These are phyloP conservation scores for Lucinisca nassula DNA, from an alignment of 2,888 invertebrate genomes.

Conservation along the genomic window DNA sequence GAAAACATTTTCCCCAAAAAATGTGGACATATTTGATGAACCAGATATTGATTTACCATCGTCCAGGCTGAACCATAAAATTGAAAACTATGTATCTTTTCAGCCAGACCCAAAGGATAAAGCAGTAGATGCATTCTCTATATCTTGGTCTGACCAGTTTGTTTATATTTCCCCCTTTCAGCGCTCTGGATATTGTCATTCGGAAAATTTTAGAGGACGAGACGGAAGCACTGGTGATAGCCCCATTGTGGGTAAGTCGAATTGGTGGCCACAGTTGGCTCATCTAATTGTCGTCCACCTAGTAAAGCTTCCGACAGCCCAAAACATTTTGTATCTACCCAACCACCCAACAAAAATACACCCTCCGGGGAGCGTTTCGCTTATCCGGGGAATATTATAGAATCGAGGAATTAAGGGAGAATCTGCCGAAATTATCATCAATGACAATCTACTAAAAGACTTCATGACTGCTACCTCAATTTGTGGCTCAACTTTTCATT, in stretches of 20 bases:
- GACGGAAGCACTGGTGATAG: neutral
- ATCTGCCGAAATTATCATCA: conserved; percentile 19
- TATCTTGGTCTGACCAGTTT: too few relatives aligned
- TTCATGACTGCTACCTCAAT: conserved; percentile 9
- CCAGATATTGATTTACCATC: neutral
- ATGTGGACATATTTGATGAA: neutral
- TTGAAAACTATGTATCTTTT: neutral
- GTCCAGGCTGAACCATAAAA: neutral
- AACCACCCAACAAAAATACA: conserved; percentile 22
- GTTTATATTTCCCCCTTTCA: neutral
- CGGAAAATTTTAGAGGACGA: neutral
- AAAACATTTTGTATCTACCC: conserved; percentile 3
- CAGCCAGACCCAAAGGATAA: neutral
- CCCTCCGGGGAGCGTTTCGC: conserved; percentile 29
- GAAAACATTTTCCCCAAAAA: too few relatives aligned
- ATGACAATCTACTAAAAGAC: conserved; percentile 10
- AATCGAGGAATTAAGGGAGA: neutral
- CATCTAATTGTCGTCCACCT: neutral
- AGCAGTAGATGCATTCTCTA: too few relatives aligned
- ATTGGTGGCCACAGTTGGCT: neutral
- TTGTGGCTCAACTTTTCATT: conserved; percentile 15
- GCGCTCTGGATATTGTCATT: too few relatives aligned
- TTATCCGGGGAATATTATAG: conserved; percentile 21
- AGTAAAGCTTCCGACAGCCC: neutral
- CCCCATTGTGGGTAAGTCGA: neutral